Evolutionary conservation across 2,113 vertebrate genomes (phyloP), one percentile per base, ranked within the genome.

Genomic region (Numida meleagris): DNA sequence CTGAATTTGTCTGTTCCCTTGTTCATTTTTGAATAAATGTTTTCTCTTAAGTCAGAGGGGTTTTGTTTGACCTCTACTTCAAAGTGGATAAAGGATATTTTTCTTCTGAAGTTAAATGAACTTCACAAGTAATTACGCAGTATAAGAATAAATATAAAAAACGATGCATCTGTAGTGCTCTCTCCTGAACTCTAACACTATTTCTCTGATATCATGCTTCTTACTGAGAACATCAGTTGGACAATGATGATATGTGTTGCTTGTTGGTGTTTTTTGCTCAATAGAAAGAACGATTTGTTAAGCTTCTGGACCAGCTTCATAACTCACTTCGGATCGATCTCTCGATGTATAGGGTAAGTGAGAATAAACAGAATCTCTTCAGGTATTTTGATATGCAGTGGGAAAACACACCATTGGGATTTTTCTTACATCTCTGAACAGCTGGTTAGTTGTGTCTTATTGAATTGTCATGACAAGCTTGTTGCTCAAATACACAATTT

Each of bases 241-340:
- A 38, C 21, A 62, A 21, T 82, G 50, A 50, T 84, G 62, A 50
- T 82, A 38, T n/a, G 9, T 89, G 42, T 58, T 45, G 36, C 79
- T 93, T 72, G 29, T 43, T 78, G 40, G 75, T 73, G n/a, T 90
- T 96, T 93, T 94, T 61, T 84, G 86, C 70, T 89, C 33, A 19
- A 95, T 97, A 99, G 99, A 99, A 99, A 98, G 99, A 99, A 85
- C 98, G 99, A 67, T 99, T 99, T 96, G 99, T 99, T 33, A 99
- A 99, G 97, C 98, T 99, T 21, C 95, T 99, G 94, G 99, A 99
- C 96, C 99, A 99, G 94, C 97, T 99, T 36, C 99, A 99, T 97
- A 99, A 99, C 91, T 99, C 99, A 24, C 95, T 99, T 76, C 98
- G 99, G 34, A 99, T 99, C 59, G 99, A 99, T 96, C 99, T 99